Conservation (phyloP, 2,888 invertebrate genomes). For the Dexiosoma caninum region DNA sequence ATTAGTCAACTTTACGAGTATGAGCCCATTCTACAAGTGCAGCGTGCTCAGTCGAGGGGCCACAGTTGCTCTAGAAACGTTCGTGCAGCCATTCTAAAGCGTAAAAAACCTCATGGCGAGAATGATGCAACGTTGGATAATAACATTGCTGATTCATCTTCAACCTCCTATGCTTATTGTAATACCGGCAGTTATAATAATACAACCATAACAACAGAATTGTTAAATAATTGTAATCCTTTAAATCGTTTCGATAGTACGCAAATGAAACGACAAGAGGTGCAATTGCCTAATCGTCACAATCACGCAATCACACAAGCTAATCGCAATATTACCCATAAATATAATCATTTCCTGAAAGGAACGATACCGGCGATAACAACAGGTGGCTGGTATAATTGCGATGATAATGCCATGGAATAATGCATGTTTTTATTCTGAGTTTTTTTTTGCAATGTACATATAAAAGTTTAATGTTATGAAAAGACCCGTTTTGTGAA, state of each 20-base stretch:
- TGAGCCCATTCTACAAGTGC: conserved; percentile 74
- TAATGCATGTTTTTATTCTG: conserved; percentile 14
- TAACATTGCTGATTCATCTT: not conserved
- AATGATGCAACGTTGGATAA: conserved; percentile 30
- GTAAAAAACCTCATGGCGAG: conserved; percentile 69
- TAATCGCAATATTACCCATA: conserved; percentile 1
- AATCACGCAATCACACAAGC: conserved; percentile 13
- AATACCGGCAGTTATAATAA: conserved; percentile 5
- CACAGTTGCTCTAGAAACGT: conserved; percentile 72
- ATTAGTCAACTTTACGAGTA: conserved; percentile 72
- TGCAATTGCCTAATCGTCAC: conserved; percentile 5
- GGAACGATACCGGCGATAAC: conserved; percentile 13
- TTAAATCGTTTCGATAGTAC: conserved; percentile 63
- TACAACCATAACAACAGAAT: conserved; percentile 44
- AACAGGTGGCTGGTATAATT: conserved; percentile 55
- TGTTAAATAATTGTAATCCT: conserved; percentile 65
- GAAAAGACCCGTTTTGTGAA: not conserved
- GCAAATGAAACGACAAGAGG: conserved; percentile 44
- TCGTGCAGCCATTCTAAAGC: conserved; percentile 69
- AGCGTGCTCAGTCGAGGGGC: conserved; percentile 70
- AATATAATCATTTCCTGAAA: conserved; percentile 45
- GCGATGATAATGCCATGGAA: conserved; percentile 67
- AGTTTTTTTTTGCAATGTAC: not conserved
- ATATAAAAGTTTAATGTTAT: not conserved
- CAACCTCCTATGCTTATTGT: conserved; percentile 1